Evolutionary conservation across 2,797 vertebrate species (phyloP), one percentile per base, ranked within the genome.

Genomic region (Delichon dasypus): DNA sequence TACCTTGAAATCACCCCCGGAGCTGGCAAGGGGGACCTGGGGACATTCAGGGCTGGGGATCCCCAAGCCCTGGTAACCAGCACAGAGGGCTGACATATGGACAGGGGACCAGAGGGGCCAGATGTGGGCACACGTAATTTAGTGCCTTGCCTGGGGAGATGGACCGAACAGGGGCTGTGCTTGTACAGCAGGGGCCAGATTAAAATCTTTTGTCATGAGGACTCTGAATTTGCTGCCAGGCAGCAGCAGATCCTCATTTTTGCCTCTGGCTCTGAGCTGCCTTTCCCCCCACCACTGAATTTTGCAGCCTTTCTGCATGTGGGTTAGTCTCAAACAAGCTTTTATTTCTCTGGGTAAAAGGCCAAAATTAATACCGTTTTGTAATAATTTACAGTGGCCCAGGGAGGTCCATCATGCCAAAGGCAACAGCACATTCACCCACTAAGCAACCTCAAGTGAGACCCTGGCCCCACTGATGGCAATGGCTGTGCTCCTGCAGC

Each of bases 301-400:
- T 50, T 51, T 32, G 40, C 40, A 82, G 65, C n/a, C 36, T 80
- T 57, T 79, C 60, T 72, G 45, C 8, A 2, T 38, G 82, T 60
- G 66, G 48, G 64, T 62, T 42, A 58, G 58, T 68, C 67, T 53
- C 3, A 0, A 91, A 9, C 14, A 78, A n/a, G 26, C 32, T 86
- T 91, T 82, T 90, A 94, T 96, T 94, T 95, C 70, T 84, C 67
- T 73, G 85, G 82, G 92, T 94, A 92, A 64, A 95, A 89, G 27
- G 79, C 91, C 89, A 95, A 94, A 79, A 85, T 93, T 94, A 88
- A 93, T 92, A 79, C 18, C 3, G 8, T 78, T 90, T 94, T 82
- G 12, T 76, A 90, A 79, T 71, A 93, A 94, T 96, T 96, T 95
- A 93, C 34, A 12, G 88, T 34, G 67, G 44, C 74, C 70, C 21